Conservation (phyloP, 2,113 vertebrate species). For the human region DNA sequence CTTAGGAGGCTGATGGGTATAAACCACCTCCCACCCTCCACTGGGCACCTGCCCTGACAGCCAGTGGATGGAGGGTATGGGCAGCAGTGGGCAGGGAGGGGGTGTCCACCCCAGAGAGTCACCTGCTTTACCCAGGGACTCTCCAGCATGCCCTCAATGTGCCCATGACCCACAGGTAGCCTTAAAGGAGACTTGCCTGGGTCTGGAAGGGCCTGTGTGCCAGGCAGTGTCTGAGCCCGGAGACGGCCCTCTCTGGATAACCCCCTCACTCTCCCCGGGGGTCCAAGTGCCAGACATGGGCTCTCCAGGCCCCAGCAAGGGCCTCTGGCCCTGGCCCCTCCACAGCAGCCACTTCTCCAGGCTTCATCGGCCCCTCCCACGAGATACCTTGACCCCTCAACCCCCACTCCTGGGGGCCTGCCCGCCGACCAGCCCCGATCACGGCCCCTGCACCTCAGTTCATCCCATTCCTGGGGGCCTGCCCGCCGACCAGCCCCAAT, state of each 20-base stretch:
- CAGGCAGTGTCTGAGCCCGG: fast-evolving
- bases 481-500: too few species aligned
- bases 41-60: neutral
- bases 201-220: fast-evolving
- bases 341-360: neutral
- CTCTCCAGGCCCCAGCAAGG: neutral
- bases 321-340: neutral
- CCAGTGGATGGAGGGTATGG: fast-evolving
- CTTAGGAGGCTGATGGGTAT: neutral
- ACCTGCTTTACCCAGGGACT: neutral
- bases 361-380: too few species aligned
- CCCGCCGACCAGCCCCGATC: too few species aligned
- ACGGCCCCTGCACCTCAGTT: too few species aligned
- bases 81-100: neutral
- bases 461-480: neutral
- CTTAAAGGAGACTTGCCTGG: neutral
- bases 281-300: fast-evolving
- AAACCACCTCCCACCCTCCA: neutral
- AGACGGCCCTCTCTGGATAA: neutral
- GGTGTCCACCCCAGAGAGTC: neutral
- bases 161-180: neutral
- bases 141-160: too few species aligned
- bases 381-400: neutral
- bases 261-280: neutral
- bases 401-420: neutral